Evolutionary conservation across 2,888 invertebrate genomes (phyloP).

Genomic region (Scelioninae gen. 2): DNA sequence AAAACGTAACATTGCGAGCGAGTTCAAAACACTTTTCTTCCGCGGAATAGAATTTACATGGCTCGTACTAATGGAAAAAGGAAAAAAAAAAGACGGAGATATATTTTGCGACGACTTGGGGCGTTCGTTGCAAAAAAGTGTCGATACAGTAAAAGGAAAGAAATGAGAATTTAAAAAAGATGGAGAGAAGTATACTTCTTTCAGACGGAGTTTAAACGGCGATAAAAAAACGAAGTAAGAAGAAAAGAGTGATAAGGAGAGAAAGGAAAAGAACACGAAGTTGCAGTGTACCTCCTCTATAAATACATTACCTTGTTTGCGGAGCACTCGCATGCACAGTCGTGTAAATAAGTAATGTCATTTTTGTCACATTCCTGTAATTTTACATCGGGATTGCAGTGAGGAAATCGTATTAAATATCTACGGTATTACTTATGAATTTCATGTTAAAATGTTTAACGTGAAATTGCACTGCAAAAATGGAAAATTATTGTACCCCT

Average conservation of each 20-base stretch:
- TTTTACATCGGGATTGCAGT: conserved; percentile 48
- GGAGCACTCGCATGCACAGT: conserved; percentile 71
- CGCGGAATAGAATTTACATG: too few relatives aligned
- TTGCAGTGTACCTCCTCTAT: conserved; percentile 68
- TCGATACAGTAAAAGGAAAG: conserved; percentile 46
- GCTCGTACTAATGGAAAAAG: too few relatives aligned
- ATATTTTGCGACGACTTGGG: conserved; percentile 7
- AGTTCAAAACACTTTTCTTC: too few relatives aligned
- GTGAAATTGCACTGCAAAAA: not conserved
- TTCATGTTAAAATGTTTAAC: conserved; percentile 5
- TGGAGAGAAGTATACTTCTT: conserved; percentile 57
- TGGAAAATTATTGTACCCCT: too few relatives aligned
- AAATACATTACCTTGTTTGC: conserved; percentile 75
- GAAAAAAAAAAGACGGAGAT: too few relatives aligned
- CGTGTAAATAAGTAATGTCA: conserved; percentile 69
- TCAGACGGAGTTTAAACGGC: conserved; percentile 64
- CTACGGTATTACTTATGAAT: conserved; percentile 2
- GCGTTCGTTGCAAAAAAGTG: conserved; percentile 16
- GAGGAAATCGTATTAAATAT: conserved; percentile 30
- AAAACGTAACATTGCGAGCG: too few relatives aligned
- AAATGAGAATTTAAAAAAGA: conserved; percentile 61
- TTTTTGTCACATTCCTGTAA: conserved; percentile 67
- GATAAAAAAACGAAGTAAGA: conserved; percentile 53
- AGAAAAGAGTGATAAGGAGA: conserved; percentile 58
- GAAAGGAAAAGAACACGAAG: conserved; percentile 59